Percentiles rank a stretch among this genome's conserved stretches.
phyloP scores from a whole-genome alignment of 2,113 vertebrate species.

The Oenanthe oenanthe region DNA sequence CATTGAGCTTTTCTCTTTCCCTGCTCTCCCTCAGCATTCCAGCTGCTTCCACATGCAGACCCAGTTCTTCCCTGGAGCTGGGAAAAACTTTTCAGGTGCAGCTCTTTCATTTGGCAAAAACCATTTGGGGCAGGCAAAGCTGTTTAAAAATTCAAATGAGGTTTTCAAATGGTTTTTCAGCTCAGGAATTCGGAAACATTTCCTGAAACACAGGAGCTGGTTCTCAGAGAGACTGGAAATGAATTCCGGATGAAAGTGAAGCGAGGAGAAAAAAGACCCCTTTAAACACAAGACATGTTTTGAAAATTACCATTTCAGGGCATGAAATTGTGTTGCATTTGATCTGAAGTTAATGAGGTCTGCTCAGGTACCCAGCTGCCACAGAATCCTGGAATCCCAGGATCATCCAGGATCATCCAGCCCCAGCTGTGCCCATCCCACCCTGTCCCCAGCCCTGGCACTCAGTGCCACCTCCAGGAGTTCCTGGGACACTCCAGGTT shows the following conservation, averaged over 20 bases:
- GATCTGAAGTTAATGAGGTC: background rate
- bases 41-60: background rate
- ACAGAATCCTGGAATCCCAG: background rate
- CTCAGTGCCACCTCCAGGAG: background rate
- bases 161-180: background rate
- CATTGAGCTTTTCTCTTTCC: rapidly evolving
- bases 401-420: background rate
- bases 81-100: background rate
- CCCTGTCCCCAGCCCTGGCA: background rate
- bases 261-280: background rate
- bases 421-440: rapidly evolving
- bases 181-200: background rate
- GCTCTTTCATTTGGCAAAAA: background rate
- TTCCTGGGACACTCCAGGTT: background rate
- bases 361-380: background rate
- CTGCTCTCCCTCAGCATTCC: background rate
- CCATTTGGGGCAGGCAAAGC: background rate
- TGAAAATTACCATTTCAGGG: slow-evolving; percentile 1
- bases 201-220: background rate
- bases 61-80: background rate
- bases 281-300: background rate
- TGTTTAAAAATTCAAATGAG: slow-evolving; percentile 1
- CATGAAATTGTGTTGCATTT: background rate
- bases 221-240: background rate
- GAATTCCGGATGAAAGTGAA: background rate